These are phyloP conservation scores for Temnopleurus reevesii DNA, from an alignment of 53 echinoderm and acorn worm species.

Conservation along the genomic window DNA sequence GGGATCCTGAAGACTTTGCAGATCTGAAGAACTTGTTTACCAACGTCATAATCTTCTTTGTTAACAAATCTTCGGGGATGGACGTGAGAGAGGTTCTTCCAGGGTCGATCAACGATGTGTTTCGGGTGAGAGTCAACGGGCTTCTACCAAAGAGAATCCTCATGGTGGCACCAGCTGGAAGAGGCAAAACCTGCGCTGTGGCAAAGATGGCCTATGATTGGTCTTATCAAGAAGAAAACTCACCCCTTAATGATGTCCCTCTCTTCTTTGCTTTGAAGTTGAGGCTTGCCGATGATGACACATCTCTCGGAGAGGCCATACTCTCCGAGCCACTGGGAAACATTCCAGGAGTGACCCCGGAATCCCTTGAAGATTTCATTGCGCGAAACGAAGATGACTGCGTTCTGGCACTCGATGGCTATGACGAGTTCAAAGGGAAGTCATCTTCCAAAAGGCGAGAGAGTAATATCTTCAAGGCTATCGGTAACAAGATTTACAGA, in stretches of 20 bases:
- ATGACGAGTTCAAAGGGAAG: conserved; percentile 37
- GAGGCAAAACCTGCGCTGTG: conserved; percentile 32
- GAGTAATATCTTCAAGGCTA: neutral
- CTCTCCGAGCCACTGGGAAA: conserved; percentile 22
- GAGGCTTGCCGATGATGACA: neutral
- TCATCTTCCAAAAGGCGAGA: neutral
- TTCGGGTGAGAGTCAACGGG: conserved; percentile 7
- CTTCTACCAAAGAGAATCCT: conserved; percentile 1
- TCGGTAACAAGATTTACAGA: conserved; percentile 6
- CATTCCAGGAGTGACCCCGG: conserved; percentile 32
- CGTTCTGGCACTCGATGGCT: conserved; percentile 3
- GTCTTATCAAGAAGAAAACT: conserved; percentile 19
- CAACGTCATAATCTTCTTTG: neutral
- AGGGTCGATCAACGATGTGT: conserved; percentile 20
- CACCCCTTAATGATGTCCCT: conserved; percentile 13
- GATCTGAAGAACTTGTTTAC: conserved; percentile 34
- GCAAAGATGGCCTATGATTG: conserved; percentile 47
- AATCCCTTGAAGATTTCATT: conserved; percentile 40
- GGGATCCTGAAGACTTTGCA: conserved; percentile 44
- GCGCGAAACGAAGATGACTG: conserved; percentile 33
- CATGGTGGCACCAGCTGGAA: conserved; percentile 1
- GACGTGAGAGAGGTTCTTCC: neutral
- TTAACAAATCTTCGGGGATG: neutral
- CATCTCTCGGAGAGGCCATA: conserved; percentile 36
- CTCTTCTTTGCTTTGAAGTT: conserved; percentile 28